Evolutionary conservation across 1,140 invertebrate species (phyloP).

Genomic region (Nomia melanderi): DNA sequence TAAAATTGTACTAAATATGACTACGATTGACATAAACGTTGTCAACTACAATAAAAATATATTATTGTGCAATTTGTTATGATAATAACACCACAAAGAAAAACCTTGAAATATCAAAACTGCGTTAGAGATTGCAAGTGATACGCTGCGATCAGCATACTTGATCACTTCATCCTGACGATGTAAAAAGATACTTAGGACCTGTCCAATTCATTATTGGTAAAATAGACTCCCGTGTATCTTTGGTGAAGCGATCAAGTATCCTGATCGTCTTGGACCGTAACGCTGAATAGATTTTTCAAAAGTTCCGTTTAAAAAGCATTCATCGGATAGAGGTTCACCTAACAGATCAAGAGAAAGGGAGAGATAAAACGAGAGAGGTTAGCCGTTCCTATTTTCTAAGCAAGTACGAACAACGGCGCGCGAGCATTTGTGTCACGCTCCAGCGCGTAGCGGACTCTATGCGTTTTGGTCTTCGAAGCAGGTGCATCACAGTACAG

Average conservation of each 20-base stretch:
- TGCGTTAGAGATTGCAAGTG: background rate
- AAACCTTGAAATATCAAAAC: slow-evolving; percentile 20
- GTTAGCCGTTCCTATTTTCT: background rate
- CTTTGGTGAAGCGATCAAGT: background rate
- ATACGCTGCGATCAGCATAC: background rate
- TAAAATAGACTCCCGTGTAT: background rate
- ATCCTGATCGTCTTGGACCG: background rate
- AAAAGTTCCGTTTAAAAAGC: background rate
- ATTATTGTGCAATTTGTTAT: background rate
- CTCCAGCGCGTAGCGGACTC: too few species aligned
- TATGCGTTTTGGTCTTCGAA: slow-evolving; percentile 29
- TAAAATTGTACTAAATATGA: slow-evolving; percentile 5
- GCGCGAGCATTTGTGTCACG: background rate
- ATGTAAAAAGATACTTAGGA: too few species aligned
- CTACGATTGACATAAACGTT: background rate
- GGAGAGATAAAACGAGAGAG: background rate
- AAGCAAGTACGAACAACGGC: background rate
- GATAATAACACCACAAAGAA: background rate
- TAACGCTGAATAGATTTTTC: background rate
- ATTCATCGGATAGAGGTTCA: background rate
- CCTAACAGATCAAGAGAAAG: too few species aligned
- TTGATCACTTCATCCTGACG: too few species aligned
- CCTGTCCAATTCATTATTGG: background rate
- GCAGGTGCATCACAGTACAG: slow-evolving; percentile 52
- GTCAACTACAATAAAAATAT: background rate